Evolutionary conservation across 2,888 invertebrate species (phyloP).

Genomic region (Oscheius sp.): DNA sequence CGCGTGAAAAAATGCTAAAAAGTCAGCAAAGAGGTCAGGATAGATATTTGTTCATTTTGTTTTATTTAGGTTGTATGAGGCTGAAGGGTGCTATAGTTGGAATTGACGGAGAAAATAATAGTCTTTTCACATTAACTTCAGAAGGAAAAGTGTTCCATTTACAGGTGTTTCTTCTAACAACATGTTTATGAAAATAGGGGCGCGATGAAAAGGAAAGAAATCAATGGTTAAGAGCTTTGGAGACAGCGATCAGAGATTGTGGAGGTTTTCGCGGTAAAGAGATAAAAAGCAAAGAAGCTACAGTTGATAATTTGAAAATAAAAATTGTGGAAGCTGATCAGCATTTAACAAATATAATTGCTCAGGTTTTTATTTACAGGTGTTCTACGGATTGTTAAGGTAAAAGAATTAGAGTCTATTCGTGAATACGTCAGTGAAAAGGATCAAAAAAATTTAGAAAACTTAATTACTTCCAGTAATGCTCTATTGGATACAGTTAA

Average conservation of each 20-base stretch:
- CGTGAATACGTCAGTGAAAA: slow-evolving; percentile 33
- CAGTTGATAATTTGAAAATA: slow-evolving; percentile 82
- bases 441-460: slow-evolving; percentile 39
- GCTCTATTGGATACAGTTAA: slow-evolving; percentile 92
- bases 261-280: slow-evolving; percentile 41
- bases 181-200: slow-evolving; percentile 74
- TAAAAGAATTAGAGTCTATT: slow-evolving; percentile 41
- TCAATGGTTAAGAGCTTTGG: slow-evolving; percentile 92
- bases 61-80: slow-evolving; percentile 84
- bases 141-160: slow-evolving; percentile 99
- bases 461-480: slow-evolving; percentile 65
- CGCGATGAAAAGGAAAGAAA: slow-evolving; percentile 92
- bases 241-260: slow-evolving; percentile 82
- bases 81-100: slow-evolving; percentile 92
- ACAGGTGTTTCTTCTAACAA: slow-evolving; percentile 75
- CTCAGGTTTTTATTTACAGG: slow-evolving; percentile 80
- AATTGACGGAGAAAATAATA: slow-evolving; percentile 95
- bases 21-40: slow-evolving; percentile 77
- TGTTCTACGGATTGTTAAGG: slow-evolving; percentile 27
- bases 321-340: slow-evolving; percentile 93
- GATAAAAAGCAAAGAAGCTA: slow-evolving; percentile 38
- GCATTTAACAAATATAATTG: slow-evolving; percentile 92
- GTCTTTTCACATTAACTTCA: slow-evolving; percentile 97
- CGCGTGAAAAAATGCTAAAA: slow-evolving; percentile 81
- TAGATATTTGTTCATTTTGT: not conserved